Conservation (phyloP, 1,140 invertebrate genomes). For the Notospermus geniculatus region DNA sequence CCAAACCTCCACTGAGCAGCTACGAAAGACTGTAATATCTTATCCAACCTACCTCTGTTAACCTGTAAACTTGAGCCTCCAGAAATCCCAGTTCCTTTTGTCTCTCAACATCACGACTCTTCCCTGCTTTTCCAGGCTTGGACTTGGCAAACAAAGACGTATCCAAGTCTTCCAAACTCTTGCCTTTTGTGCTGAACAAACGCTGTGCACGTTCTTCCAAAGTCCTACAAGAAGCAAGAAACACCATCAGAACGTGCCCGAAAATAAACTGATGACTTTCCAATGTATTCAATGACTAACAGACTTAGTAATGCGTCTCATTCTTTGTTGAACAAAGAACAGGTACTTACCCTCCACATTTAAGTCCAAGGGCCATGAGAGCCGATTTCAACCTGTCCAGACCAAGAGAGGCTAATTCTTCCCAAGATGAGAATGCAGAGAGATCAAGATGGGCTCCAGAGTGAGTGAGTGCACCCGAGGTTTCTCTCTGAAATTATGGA, state of each 20-base stretch:
- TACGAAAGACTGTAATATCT: constrained; percentile 63
- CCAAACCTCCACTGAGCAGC: too few species aligned
- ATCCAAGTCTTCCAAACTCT: constrained; percentile 77
- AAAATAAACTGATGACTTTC: neutral
- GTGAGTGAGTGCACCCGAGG: constrained; percentile 80
- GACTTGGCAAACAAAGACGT: constrained; percentile 84
- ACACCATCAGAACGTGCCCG: neutral
- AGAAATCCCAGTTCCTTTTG: constrained; percentile 69
- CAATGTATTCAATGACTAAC: constrained; percentile 10
- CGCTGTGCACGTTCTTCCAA: constrained; percentile 94
- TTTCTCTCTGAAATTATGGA: constrained; percentile 74
- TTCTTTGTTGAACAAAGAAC: constrained; percentile 7
- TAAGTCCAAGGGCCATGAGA: constrained; percentile 92
- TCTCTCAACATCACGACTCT: constrained; percentile 55
- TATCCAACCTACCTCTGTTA: constrained; percentile 63
- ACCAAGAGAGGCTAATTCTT: constrained; percentile 94
- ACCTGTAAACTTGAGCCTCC: constrained; percentile 85
- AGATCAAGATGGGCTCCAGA: constrained; percentile 95
- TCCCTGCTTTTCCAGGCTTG: constrained; percentile 52
- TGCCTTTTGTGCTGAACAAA: constrained; percentile 93
- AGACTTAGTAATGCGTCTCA: too few species aligned
- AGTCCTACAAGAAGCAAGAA: constrained; percentile 62
- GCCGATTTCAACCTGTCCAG: constrained; percentile 96
- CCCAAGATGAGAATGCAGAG: constrained; percentile 92
- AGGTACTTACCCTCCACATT: constrained; percentile 86